Conservation (phyloP, 1,140 invertebrate species). For the Melipona quadrifasciata region DNA sequence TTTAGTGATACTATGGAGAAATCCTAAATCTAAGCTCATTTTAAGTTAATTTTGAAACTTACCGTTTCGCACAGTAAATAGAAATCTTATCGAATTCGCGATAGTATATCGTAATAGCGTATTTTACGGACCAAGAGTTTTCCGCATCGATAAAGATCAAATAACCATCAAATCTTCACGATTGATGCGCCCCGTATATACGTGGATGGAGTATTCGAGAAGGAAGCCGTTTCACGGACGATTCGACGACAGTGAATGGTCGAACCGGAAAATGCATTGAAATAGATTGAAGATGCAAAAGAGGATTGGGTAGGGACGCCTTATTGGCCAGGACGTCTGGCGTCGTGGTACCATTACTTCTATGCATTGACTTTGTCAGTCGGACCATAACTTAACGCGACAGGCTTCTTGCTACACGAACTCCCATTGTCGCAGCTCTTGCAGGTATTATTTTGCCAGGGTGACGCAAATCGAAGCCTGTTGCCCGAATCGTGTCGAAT, state of each 20-base stretch:
- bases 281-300: not conserved
- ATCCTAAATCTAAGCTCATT: no score
- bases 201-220: not conserved
- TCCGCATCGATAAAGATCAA: not conserved
- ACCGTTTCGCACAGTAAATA: no score
- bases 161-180: not conserved
- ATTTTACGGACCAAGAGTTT: not conserved
- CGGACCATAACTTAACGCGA: constrained; percentile 21
- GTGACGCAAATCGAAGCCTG: constrained; percentile 26
- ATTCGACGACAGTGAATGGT: not conserved
- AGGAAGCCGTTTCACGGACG: not conserved
- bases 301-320: no score
- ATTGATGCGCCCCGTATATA: not conserved
- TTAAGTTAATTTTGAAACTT: no score
- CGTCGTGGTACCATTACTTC: not conserved
- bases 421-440: constrained; percentile 22
- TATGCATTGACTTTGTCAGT: constrained; percentile 10
- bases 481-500: not conserved
- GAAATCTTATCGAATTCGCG: no score
- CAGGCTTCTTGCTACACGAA: constrained; percentile 32
- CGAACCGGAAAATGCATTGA: not conserved
- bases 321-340: constrained; percentile 11
- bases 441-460: constrained; percentile 17
- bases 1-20: no score
- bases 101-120: no score